phyloP scores from a whole-genome alignment of 30 jellyfish, hydroid and myxozoan genomes.

The Aurelia aurita region DNA sequence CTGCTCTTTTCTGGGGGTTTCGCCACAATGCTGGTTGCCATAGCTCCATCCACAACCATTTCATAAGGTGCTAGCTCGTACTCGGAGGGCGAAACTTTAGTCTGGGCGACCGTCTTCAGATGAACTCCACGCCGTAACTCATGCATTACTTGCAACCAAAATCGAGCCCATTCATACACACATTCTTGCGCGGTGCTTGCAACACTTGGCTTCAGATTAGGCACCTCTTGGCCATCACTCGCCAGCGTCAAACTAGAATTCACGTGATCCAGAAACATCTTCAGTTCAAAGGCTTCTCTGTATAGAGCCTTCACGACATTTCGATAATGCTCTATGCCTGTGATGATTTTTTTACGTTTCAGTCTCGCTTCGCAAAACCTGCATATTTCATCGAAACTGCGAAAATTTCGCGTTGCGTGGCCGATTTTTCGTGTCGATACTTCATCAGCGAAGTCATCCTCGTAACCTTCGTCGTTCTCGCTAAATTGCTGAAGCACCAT shows the following conservation, averaged over 20 bases:
- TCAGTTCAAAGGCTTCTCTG: conserved; percentile 91
- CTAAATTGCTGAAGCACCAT: conserved; percentile 74
- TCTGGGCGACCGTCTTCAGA: conserved; percentile 53
- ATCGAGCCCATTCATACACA: conserved; percentile 90
- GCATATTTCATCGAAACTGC: conserved; percentile 73
- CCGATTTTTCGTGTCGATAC: conserved; percentile 56
- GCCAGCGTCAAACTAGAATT: conserved; percentile 50
- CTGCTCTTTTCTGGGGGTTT: conserved; percentile 26
- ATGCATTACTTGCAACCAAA: conserved; percentile 92
- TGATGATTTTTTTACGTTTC: conserved; percentile 39
- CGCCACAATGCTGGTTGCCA: background rate
- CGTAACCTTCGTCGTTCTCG: conserved; percentile 91
- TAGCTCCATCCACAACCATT: conserved; percentile 14
- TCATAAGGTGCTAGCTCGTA: conserved; percentile 67
- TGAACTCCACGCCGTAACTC: conserved; percentile 86
- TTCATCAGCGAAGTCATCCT: conserved; percentile 63
- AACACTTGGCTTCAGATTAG: conserved; percentile 52
- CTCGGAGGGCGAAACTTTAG: conserved; percentile 36
- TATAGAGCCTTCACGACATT: conserved; percentile 78
- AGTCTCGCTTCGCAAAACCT: conserved; percentile 87
- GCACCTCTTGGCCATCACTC: conserved; percentile 31
- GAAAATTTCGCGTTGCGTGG: conserved; percentile 52
- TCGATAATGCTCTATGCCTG: conserved; percentile 70
- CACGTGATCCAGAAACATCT: conserved; percentile 82
- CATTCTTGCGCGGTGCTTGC: conserved; percentile 77